Evolutionary conservation across 2,797 vertebrate species (phyloP).

Genomic region (Podarcis siculus): DNA sequence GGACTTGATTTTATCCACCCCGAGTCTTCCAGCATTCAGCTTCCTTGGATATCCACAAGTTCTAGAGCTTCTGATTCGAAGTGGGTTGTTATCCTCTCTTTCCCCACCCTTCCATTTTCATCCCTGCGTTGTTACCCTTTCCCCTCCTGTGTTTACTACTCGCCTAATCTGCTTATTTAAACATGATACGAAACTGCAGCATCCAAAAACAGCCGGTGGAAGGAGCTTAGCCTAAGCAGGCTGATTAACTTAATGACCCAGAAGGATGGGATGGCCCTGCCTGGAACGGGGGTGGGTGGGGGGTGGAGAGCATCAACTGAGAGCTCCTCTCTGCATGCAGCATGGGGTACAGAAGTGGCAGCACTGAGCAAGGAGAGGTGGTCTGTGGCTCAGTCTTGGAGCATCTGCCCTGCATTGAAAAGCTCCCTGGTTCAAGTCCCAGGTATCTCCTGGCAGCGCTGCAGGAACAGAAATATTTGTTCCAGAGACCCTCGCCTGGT

Average conservation of each 20-base stretch:
- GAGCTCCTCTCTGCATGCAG: too few relatives aligned
- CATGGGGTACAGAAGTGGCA: neutral
- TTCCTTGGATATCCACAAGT: too few relatives aligned
- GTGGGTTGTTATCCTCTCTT: neutral
- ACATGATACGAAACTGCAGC: conserved; percentile 79
- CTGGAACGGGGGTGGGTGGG: conserved; percentile 16
- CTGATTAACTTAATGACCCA: conserved; percentile 78
- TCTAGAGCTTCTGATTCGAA: neutral
- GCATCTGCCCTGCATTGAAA: too few relatives aligned
- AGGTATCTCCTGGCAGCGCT: too few relatives aligned
- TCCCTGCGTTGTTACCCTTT: neutral
- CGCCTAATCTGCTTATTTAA: conserved; percentile 83
- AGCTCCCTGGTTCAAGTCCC: too few relatives aligned
- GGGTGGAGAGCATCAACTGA: neutral
- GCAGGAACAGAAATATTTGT: too few relatives aligned
- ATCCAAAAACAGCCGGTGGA: conserved; percentile 85
- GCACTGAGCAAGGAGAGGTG: neutral
- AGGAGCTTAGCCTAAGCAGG: conserved; percentile 80
- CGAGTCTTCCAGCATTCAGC: too few relatives aligned
- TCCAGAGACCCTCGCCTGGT: too few relatives aligned
- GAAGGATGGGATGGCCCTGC: conserved; percentile 47
- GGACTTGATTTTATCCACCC: too few relatives aligned
- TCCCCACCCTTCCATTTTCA: neutral
- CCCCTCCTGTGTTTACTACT: accelerated
- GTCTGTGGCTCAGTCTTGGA: too few relatives aligned